phyloP scores from a whole-genome alignment of 2,888 invertebrate species.

The Gastrophysa polygoni region DNA sequence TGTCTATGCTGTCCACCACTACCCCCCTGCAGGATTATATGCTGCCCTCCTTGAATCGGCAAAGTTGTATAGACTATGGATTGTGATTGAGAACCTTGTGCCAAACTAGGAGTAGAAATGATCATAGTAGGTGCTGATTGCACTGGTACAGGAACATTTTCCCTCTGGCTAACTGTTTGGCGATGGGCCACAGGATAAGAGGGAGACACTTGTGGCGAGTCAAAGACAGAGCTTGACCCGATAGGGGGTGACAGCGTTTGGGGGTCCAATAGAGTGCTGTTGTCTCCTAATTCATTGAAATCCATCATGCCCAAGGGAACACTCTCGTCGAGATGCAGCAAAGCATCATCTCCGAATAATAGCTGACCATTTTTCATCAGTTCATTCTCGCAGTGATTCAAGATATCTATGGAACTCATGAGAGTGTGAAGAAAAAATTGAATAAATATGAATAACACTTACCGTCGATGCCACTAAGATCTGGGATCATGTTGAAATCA shows the following conservation, averaged over 20 bases:
- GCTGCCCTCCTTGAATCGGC: constrained; percentile 44
- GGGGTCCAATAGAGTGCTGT: constrained; percentile 43
- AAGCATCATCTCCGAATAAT: constrained; percentile 61
- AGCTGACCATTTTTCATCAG: constrained; percentile 61
- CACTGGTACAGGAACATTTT: constrained; percentile 39
- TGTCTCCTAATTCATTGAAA: constrained; percentile 52
- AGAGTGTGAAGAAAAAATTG: constrained; percentile 14
- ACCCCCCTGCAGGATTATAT: constrained; percentile 41
- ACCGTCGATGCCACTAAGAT: constrained; percentile 75
- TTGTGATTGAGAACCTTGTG: constrained; percentile 45
- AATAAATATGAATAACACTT: constrained; percentile 43
- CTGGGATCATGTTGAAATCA: constrained; percentile 67
- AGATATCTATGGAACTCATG: constrained; percentile 62
- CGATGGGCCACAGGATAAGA: constrained; percentile 34
- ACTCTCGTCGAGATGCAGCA: constrained; percentile 60
- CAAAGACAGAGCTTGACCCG: constrained; percentile 22
- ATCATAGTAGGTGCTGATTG: constrained; percentile 47
- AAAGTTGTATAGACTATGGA: constrained; percentile 52
- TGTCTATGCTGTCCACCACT: constrained; percentile 21
- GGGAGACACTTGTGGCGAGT: constrained; percentile 46
- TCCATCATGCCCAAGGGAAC: constrained; percentile 60
- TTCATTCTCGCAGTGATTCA: constrained; percentile 71
- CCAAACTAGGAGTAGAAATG: constrained; percentile 44
- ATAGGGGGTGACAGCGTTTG: constrained; percentile 38
- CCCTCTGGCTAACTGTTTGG: constrained; percentile 34